phyloP scores from a whole-genome alignment of 2,797 vertebrate genomes.

The Dermochelys coriacea region DNA sequence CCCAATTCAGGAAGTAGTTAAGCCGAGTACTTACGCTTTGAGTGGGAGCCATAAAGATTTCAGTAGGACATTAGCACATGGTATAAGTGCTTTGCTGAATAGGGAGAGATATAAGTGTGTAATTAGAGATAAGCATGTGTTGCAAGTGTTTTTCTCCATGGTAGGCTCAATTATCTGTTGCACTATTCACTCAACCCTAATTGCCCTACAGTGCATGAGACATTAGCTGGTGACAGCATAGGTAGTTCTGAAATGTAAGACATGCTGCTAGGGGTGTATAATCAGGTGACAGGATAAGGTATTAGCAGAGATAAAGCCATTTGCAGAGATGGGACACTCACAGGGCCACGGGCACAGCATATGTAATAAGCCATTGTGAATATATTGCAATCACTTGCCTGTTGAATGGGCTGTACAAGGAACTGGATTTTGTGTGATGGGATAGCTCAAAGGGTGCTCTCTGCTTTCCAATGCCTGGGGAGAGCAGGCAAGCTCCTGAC shows the following conservation, averaged over 20 bases:
- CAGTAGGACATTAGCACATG: not conserved
- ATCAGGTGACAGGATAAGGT: not conserved
- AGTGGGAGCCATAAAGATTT: not conserved
- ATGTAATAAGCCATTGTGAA: not conserved
- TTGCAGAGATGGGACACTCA: not conserved
- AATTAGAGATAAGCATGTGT: not conserved
- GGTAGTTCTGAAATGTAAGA: not conserved
- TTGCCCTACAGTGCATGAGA: not conserved
- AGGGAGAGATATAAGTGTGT: not conserved
- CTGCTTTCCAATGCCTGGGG: not conserved
- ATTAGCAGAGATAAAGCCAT: not conserved
- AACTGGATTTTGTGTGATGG: not conserved
- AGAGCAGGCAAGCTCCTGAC: not conserved
- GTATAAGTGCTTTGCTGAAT: not conserved
- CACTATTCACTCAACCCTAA: not conserved
- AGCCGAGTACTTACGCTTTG: not conserved
- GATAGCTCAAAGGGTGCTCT: not conserved
- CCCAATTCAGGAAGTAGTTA: not conserved
- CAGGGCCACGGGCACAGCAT: not conserved
- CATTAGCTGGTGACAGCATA: not conserved
- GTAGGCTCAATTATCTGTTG: not conserved
- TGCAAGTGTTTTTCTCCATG: not conserved
- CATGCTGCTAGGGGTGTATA: not conserved
- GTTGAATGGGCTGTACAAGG: not conserved
- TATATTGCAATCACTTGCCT: not conserved